A percentile compares a stretch with the other conserved stretches of the same genome.
Conservation (phyloP, 2,888 invertebrate species). For the Xestobium rufovillosum region DNA sequence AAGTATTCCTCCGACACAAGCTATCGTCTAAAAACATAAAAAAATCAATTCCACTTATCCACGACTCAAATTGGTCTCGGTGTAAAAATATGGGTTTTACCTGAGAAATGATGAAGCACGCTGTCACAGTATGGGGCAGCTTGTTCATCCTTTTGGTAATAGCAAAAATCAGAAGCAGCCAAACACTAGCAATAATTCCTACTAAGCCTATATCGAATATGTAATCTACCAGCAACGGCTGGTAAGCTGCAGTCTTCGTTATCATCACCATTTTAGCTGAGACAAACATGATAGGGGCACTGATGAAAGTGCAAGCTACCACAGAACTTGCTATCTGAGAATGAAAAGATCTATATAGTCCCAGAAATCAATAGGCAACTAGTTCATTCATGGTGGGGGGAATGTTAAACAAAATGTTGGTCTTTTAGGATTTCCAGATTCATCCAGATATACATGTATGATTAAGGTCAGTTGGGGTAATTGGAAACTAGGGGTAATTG, state of each 20-base stretch:
- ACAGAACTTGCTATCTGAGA: constrained; percentile 82
- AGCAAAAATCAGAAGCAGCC: constrained; percentile 68
- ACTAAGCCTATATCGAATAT: constrained; percentile 79
- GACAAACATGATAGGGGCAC: constrained; percentile 91
- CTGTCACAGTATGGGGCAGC: constrained; percentile 76
- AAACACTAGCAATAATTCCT: constrained; percentile 67
- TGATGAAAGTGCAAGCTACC: constrained; percentile 91
- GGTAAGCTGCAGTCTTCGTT: constrained; percentile 58
- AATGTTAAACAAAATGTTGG: too few relatives aligned
- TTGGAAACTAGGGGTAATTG: too few relatives aligned
- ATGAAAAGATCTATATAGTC: constrained; percentile 6
- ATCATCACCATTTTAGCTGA: constrained; percentile 88
- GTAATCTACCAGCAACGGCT: constrained; percentile 70
- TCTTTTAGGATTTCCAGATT: too few relatives aligned
- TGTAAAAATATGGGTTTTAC: constrained; percentile 43
- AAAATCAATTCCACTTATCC: too few relatives aligned
- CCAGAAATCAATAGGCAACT: background rate
- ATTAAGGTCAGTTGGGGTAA: too few relatives aligned
- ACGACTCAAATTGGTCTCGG: too few relatives aligned
- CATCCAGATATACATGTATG: too few relatives aligned
- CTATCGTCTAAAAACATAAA: constrained; percentile 52
- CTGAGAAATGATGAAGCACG: constrained; percentile 73
- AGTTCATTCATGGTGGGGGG: too few relatives aligned
- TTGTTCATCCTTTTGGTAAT: constrained; percentile 68
- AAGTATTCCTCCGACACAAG: constrained; percentile 69